A percentile compares a stretch with the other conserved stretches of the same genome.
These are phyloP conservation scores for Poeciliopsis retropinna DNA, from an alignment of 2,113 vertebrate species.

Conservation along the genomic window DNA sequence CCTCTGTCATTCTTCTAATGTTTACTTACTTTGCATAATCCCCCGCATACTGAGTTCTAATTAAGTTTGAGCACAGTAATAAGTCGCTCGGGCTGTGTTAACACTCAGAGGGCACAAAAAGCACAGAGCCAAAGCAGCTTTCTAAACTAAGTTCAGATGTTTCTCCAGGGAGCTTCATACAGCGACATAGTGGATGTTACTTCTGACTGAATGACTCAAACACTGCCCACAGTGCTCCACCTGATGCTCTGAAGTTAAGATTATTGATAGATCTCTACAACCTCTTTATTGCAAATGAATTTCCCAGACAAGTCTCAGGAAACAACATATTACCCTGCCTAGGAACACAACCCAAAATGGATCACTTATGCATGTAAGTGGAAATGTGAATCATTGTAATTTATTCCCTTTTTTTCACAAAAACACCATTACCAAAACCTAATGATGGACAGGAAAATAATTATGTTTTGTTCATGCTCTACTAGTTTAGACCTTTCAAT, in stretches of 20 bases:
- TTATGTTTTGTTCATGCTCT: constrained; percentile 16
- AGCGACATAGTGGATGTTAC: constrained; percentile 8
- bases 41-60: constrained; percentile 39
- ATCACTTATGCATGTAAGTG: constrained; percentile 36
- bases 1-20: constrained; percentile 36
- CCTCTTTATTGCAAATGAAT: constrained; percentile 17
- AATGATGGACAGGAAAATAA: constrained; percentile 47
- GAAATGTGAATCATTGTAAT: constrained; percentile 16
- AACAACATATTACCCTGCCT: constrained; percentile 35
- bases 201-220: neutral
- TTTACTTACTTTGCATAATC: constrained; percentile 67
- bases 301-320: constrained; percentile 30
- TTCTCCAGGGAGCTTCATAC: neutral
- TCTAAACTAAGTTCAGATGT: constrained; percentile 8
- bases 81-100: constrained; percentile 31
- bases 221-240: neutral
- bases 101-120: constrained; percentile 30
- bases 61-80: constrained; percentile 51
- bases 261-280: constrained; percentile 35
- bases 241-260: constrained; percentile 15
- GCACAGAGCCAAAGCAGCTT: constrained; percentile 26
- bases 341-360: constrained; percentile 26
- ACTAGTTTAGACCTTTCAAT: constrained; percentile 30
- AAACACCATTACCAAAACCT: constrained; percentile 16
- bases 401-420: neutral